Percentiles rank a stretch among this genome's conserved stretches.
phyloP scores from a whole-genome alignment of 2,888 invertebrate genomes.

The Pilophorus perplexus region DNA sequence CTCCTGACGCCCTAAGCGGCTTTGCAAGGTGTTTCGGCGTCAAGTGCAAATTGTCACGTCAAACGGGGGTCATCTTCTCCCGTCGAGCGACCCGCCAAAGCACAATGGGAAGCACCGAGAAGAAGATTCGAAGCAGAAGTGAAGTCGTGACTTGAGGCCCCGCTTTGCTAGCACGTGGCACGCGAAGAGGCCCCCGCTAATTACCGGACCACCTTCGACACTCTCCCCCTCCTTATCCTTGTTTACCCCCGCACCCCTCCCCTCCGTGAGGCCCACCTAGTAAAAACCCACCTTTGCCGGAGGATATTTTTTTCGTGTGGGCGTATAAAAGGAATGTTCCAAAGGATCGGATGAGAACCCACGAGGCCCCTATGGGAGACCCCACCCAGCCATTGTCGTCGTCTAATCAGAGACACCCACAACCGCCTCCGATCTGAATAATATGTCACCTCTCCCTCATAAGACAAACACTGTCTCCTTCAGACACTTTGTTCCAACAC shows the following conservation, averaged over 20 bases:
- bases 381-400: slow-evolving; percentile 41
- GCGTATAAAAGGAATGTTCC: slow-evolving; percentile 12
- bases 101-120: no score
- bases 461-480: no score
- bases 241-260: not conserved
- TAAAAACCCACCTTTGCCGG: no score
- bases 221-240: not conserved
- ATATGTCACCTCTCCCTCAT: slow-evolving; percentile 23
- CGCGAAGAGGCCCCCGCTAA: no score
- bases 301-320: slow-evolving; percentile 8
- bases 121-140: no score
- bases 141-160: slow-evolving; percentile 6
- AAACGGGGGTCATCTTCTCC: no score
- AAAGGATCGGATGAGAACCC: not conserved
- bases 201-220: slow-evolving; percentile 30
- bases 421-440: slow-evolving; percentile 40
- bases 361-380: slow-evolving; percentile 7
- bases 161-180: slow-evolving; percentile 15
- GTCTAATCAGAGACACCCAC: slow-evolving; percentile 41
- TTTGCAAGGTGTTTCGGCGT: no score
- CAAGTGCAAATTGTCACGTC: no score
- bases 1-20: no score
- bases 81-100: no score
- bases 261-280: no score
- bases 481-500: no score